Evolutionary conservation across 2,797 vertebrate species (phyloP).

Genomic region (Molossus alvarezi): DNA sequence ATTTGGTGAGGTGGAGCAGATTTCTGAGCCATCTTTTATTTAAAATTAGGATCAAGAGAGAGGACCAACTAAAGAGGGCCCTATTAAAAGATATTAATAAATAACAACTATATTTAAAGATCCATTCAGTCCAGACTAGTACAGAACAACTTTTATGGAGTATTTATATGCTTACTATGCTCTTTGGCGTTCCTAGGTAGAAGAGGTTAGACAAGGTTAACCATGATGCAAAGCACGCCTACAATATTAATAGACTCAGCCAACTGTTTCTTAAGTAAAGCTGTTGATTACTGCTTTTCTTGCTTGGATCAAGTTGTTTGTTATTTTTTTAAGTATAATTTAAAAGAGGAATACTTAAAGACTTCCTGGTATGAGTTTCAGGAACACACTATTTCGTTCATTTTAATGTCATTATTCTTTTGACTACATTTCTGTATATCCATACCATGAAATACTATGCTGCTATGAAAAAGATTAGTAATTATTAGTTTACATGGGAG

Average conservation of each 20-base stretch:
- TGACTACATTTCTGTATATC: background rate
- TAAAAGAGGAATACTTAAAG: constrained; percentile 47
- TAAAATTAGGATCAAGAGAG: constrained; percentile 51
- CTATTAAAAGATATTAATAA: constrained; percentile 67
- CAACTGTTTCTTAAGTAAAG: constrained; percentile 47
- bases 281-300: background rate
- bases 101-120: constrained; percentile 64
- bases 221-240: background rate
- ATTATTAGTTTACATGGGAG: background rate
- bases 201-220: constrained; percentile 52
- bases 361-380: constrained; percentile 51
- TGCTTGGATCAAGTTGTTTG: constrained; percentile 17
- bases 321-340: constrained; percentile 31
- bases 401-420: constrained; percentile 41
- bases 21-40: constrained; percentile 66
- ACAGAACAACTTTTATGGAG: background rate
- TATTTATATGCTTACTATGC: constrained; percentile 33
- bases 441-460: background rate
- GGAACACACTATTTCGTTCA: constrained; percentile 41
- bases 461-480: constrained; percentile 40
- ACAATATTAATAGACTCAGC: background rate
- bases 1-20: constrained; percentile 43
- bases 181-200: constrained; percentile 40
- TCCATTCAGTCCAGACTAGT: background rate
- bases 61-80: background rate